Evolutionary conservation across 1,140 invertebrate genomes (phyloP), one percentile per base, ranked within the genome.

Genomic region (Listronotus oregonensis): DNA sequence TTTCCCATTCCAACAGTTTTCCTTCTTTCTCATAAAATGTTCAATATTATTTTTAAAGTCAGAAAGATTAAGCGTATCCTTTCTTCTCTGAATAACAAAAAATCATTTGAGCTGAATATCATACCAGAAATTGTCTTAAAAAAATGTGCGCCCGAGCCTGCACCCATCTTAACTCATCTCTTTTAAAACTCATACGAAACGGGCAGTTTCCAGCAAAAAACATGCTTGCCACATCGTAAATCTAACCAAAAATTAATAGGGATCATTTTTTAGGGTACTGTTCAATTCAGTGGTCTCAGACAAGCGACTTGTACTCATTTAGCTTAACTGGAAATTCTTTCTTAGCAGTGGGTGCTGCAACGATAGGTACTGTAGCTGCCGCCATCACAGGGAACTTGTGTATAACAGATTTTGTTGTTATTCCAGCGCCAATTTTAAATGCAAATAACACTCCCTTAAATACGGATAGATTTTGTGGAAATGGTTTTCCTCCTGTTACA

Each of bases 391-490:
- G 84, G 34, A 79, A 73, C 7, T 75, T 79, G 9, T 92, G 90
- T 72, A 85, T 77, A 4, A 86, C 85, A 0, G 90, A 92, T 78
- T 93, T 86, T 73, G 85, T 93, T 3, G 84, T 92, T 6, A 87
- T 93, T 75, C 88, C 90, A 12, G 86, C 88, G 77, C 86, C 89
- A 0, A 64, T 61, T 31, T 67, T 66, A 12, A 40, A 59, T 32
- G 52, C 64, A 3, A 70, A 73, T 56, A 54, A 59, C 81, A 6
- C 69, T 76, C 0, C 58, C 75, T 37, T 68, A 78, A 69, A 68
- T 39, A 83, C 82, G 10, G 90, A 92, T 71, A 80, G 90, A 47
- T 92, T 90, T 79, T 93, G 91, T 73, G 90, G 90, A 1, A 81
- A 88, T 56, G 86, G 84, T 15, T 87, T 92, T 66, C 78, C 84